Evolutionary conservation across 2,797 vertebrate genomes (phyloP), one percentile per base, ranked within the genome.

Genomic region (Babyrousa celebensis): DNA sequence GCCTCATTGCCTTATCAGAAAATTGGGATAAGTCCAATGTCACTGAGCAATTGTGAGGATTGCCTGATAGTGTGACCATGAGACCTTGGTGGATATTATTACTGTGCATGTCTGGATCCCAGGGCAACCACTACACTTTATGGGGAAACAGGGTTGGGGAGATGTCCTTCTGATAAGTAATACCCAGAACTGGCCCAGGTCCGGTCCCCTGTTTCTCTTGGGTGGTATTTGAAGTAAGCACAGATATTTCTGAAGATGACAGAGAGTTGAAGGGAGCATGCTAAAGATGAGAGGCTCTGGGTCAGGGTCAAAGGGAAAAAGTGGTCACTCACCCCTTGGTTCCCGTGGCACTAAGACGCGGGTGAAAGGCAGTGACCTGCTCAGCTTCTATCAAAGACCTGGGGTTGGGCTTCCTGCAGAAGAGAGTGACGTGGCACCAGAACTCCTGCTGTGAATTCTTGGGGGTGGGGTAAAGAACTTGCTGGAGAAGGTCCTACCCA

Each of bases 361-460:
- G 23, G 1, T 48, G 5, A 82, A 60, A 68, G 48, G 7, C 43
- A 40, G 9, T 29, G 68, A 86, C 11, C 21, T 52, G 14, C 29
- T 20, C 25, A 52, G 32, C 40, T 54, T 68, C 77, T 60, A 18
- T 68, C 85, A n/a, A 25, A 84, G 71, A 80, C 17, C 6, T 3
- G 15, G 32, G 1, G 1, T 12, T 67, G 43, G 40, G 29, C 25
- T 79, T 95, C 71, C 20, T 75, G 40, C 15, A 84, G 36, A 75
- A 85, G 20, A 32, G 54, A 74, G 21, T 16, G 5, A 1, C 0
- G 0, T 23, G 25, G 10, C 12, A 68, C 12, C 3, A 2, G 1
- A 23, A 65, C 56, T 36, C 18, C 11, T 77, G 27, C 52, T 27
- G 21, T 17, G 4, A 11, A 70, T 67, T 62, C 29, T 82, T 29